Conservation (phyloP, 1,140 invertebrate genomes). For the Aphelinus atriplicis region DNA sequence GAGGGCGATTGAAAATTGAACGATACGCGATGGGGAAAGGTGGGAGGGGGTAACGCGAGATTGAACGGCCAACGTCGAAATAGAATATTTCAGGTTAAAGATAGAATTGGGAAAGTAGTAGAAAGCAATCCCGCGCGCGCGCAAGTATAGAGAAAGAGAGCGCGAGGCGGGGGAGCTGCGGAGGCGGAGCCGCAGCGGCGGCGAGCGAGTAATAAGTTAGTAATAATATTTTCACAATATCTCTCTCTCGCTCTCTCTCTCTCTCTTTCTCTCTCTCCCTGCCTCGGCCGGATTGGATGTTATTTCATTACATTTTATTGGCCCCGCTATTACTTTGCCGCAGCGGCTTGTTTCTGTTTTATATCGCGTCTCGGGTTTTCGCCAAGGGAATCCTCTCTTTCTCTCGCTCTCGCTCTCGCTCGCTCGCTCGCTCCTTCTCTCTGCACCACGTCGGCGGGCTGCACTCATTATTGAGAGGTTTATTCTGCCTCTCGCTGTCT, state of each 20-base stretch:
- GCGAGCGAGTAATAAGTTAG: slow-evolving; percentile 64
- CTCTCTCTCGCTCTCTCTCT: slow-evolving; percentile 45
- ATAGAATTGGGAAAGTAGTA: slow-evolving; percentile 38
- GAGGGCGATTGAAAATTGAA: neutral
- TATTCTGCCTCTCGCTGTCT: slow-evolving; percentile 63
- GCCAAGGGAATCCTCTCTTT: slow-evolving; percentile 60
- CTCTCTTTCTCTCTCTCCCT: too few relatives aligned
- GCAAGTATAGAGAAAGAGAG: slow-evolving; percentile 32
- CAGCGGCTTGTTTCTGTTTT: slow-evolving; percentile 57
- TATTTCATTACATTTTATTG: slow-evolving; percentile 69
- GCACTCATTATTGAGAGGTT: slow-evolving; percentile 67
- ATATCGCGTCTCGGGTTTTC: slow-evolving; percentile 60
- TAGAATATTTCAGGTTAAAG: slow-evolving; percentile 39
- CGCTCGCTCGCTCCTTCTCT: neutral
- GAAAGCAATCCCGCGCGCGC: slow-evolving; percentile 33
- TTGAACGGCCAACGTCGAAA: slow-evolving; percentile 34
- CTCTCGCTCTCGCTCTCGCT: slow-evolving; percentile 4
- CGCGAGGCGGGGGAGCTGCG: too few relatives aligned
- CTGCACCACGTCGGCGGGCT: slow-evolving; percentile 34
- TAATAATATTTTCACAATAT: slow-evolving; percentile 68
- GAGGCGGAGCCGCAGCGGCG: too few relatives aligned
- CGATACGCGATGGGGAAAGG: too few relatives aligned
- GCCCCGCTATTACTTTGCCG: slow-evolving; percentile 61
- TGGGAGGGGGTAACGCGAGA: neutral
- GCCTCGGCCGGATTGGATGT: slow-evolving; percentile 60